Base-by-base conservation (phyloP, 1,140 invertebrate genomes). In the Dendroctonus valens region DNA sequence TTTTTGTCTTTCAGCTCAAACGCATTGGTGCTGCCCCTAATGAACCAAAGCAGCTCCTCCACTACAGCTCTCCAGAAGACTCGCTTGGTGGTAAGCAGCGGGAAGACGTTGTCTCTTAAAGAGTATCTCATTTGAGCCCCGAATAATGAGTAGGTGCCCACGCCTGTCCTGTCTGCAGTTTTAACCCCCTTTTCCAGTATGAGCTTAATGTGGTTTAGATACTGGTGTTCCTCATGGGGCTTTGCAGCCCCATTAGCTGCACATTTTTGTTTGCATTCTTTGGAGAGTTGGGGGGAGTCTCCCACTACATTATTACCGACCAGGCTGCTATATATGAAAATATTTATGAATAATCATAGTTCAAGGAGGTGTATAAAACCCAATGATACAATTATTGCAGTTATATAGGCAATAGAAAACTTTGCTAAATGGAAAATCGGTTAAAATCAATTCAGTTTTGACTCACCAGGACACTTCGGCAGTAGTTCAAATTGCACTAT, bases 41-140 rank as follows among this genome's bases (percentile, higher is more conserved):
- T 90, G 79, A 99, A 98, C 96, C 96, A 97, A 0, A 99, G 78
- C 5, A 99, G 79, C 79, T 99, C 98, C 80, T 98, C 95, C 14
- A 94, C 88, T 5, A 99, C 89, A 0, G 88, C 97, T 71, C 91
- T 85, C 85, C 93, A 95, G 79, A 96, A 98, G 0, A 99, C 96
- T 53, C 90, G 78, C 80, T 99, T 99, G 11, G 98, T 99, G 11
- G 98, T 99, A 38, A 99, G 79, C 40, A 99, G 77, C 5, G 98
- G 98, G 74, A 99, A 91, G 41, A 81, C 78, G 83, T 89, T 86
- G 75, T 96, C 81, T 65, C 84, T 79, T 26, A 99, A 81, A 71
- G 83, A 85, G 77, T 93, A 99, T 69, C 94, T 83, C 86, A 93
- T 90, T 81, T 98, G 96, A 15, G 89, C 86, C 15, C 97, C 97